Conservation (phyloP, 2,888 invertebrate species). For the Endotricha flammealis region DNA sequence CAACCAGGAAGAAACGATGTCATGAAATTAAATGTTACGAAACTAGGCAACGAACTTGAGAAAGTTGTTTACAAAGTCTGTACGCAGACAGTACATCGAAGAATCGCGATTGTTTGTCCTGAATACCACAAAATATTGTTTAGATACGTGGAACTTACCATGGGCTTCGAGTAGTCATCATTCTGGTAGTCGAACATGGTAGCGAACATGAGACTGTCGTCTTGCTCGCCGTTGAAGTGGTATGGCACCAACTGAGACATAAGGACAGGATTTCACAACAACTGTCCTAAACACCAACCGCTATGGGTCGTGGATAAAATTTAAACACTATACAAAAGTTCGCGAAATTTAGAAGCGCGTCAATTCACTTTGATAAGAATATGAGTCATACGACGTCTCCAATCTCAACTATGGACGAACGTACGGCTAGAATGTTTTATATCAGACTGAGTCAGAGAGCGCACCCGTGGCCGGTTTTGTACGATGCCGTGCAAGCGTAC, state of each 20-base stretch:
- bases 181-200: conserved; percentile 76
- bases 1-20: conserved; percentile 1
- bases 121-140: conserved; percentile 6
- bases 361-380: conserved; percentile 64
- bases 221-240: conserved; percentile 68
- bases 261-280: conserved; percentile 62
- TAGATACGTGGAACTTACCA: conserved; percentile 46
- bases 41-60: conserved; percentile 29
- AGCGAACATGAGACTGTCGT: conserved; percentile 76
- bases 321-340: conserved; percentile 42
- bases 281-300: conserved; percentile 50
- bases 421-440: conserved; percentile 69
- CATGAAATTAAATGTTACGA: conserved; percentile 17
- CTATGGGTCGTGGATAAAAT: conserved; percentile 32
- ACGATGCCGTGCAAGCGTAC: conserved; percentile 45
- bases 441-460: conserved; percentile 73
- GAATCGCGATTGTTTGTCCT: conserved; percentile 27
- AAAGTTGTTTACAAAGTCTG: conserved; percentile 50
- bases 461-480: conserved; percentile 69
- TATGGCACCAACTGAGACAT: conserved; percentile 83
- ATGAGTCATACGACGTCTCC: conserved; percentile 62
- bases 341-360: conserved; percentile 43
- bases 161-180: conserved; percentile 65
- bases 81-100: conserved; percentile 24
- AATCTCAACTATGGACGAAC: conserved; percentile 55